A percentile compares a stretch with the other conserved stretches of the same genome.
Conservation (phyloP, 2,797 vertebrate genomes). For the Iguana delicatissima region DNA sequence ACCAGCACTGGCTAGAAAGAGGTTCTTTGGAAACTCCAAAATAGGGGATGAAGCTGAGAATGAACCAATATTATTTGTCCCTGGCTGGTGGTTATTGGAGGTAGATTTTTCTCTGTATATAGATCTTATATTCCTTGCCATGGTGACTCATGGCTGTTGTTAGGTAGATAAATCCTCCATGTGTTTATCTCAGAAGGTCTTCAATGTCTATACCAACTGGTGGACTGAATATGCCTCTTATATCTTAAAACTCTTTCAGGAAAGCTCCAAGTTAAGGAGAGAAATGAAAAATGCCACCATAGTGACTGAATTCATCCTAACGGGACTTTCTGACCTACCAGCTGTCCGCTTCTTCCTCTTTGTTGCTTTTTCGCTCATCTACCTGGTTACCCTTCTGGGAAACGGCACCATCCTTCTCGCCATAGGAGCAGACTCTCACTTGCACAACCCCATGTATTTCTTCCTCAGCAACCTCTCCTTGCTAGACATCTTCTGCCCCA, state of each 20-base stretch:
- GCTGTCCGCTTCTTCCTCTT: conserved; percentile 55
- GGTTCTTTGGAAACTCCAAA: no score
- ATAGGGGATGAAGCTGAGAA: no score
- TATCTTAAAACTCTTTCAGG: background rate
- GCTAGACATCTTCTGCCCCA: conserved; percentile 39
- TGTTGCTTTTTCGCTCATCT: conserved; percentile 47
- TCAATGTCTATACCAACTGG: no score
- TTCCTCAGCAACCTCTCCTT: conserved; percentile 48
- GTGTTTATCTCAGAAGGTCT: no score
- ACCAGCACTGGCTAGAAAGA: no score
- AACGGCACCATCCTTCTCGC: conserved; percentile 58
- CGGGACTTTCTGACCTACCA: conserved; percentile 60
- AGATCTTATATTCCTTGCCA: no score
- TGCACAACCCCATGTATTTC: conserved; percentile 64
- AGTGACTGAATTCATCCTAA: conserved; percentile 50
- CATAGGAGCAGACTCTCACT: conserved; percentile 50
- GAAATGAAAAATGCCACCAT: background rate
- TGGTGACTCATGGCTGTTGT: no score
- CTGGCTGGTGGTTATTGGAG: no score
- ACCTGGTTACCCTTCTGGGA: conserved; percentile 47
- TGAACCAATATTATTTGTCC: no score
- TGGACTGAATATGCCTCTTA: no score
- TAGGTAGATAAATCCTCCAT: no score
- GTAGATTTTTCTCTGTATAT: no score
- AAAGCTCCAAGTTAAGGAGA: background rate